These are phyloP conservation scores for Carterocephalus palaemon DNA, from an alignment of 2,888 invertebrate genomes.

Conservation along the genomic window DNA sequence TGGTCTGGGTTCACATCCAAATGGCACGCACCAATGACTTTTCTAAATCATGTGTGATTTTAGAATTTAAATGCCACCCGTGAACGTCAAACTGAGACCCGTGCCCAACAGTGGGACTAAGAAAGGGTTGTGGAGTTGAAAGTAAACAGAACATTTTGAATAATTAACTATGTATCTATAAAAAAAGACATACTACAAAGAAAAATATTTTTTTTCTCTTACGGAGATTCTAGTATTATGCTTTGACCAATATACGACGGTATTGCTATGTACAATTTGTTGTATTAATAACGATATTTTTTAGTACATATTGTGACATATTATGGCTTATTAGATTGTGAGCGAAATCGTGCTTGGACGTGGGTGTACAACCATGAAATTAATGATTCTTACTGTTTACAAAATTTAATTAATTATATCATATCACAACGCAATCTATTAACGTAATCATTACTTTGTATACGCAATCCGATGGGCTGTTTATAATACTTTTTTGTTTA, in stretches of 20 bases:
- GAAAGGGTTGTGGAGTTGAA: too few relatives aligned
- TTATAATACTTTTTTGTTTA: too few relatives aligned
- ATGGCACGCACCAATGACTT: too few relatives aligned
- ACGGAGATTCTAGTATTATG: not conserved
- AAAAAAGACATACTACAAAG: too few relatives aligned
- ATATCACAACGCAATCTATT: not conserved
- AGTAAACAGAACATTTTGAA: too few relatives aligned
- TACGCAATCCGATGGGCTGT: not conserved
- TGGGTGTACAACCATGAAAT: slow-evolving; percentile 11
- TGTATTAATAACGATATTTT: slow-evolving; percentile 9
- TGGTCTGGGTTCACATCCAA: too few relatives aligned
- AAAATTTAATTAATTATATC: slow-evolving; percentile 19
- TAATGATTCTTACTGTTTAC: slow-evolving; percentile 15
- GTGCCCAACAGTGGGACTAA: too few relatives aligned
- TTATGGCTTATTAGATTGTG: slow-evolving; percentile 6
- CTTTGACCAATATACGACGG: not conserved
- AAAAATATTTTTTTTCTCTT: not conserved
- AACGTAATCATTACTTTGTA: slow-evolving; percentile 1
- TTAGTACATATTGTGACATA: slow-evolving; percentile 18
- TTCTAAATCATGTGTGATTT: too few relatives aligned
- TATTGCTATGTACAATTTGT: slow-evolving; percentile 8
- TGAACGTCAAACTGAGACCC: too few relatives aligned
- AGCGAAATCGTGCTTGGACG: slow-evolving; percentile 7
- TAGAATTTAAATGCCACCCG: too few relatives aligned
- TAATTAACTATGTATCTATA: too few relatives aligned